Conservation (phyloP, 2,888 invertebrate genomes). For the Dastarcus helophoroides region DNA sequence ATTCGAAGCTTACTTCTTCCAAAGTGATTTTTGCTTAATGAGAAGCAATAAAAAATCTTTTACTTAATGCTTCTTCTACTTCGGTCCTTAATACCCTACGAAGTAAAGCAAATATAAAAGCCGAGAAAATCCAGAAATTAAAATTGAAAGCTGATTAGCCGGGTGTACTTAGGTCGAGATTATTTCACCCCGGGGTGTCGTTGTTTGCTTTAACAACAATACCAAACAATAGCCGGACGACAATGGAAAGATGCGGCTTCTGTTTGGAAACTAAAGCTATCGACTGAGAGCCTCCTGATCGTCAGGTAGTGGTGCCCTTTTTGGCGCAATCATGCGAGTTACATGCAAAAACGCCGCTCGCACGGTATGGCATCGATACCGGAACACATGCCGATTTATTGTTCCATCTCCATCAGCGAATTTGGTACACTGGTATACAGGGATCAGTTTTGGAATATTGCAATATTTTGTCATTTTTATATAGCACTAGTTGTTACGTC, state of each 20-base stretch:
- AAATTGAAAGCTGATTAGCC: slow-evolving; percentile 30
- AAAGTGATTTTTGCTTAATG: no score
- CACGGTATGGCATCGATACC: slow-evolving; percentile 4
- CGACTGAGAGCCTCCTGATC: slow-evolving; percentile 19
- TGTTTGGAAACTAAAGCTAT: slow-evolving; percentile 17
- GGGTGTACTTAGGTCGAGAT: slow-evolving; percentile 28
- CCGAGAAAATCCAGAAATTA: slow-evolving; percentile 10
- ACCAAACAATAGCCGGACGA: slow-evolving; percentile 27
- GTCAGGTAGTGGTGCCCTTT: slow-evolving; percentile 18
- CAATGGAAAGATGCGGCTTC: slow-evolving; percentile 30
- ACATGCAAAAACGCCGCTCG: slow-evolving; percentile 1
- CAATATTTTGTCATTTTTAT: no score
- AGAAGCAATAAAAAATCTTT: no score
- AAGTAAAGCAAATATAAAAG: no score
- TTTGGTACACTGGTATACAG: no score
- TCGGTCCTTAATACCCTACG: no score
- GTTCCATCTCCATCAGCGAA: no score
- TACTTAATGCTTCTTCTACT: no score
- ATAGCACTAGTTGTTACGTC: no score
- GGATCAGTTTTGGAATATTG: no score
- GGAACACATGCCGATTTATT: slow-evolving; percentile 10
- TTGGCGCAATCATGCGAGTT: slow-evolving; percentile 15
- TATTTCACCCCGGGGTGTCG: slow-evolving; percentile 35
- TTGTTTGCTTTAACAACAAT: slow-evolving; percentile 31
- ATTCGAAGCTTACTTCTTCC: no score